These are phyloP conservation scores for Amorpha juglandis DNA, from an alignment of 2,888 invertebrate genomes.

Conservation along the genomic window DNA sequence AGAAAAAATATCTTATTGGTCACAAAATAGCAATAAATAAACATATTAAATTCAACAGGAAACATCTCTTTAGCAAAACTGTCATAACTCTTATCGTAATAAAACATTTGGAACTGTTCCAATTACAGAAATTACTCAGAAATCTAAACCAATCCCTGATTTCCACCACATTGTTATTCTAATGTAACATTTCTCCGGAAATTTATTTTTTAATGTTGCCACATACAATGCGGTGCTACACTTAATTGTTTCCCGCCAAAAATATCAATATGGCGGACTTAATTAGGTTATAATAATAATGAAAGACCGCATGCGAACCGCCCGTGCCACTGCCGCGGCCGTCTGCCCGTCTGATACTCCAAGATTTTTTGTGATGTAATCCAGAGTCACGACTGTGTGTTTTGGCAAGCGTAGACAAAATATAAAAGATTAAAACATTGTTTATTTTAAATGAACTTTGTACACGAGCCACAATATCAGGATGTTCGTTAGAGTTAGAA, in stretches of 20 bases:
- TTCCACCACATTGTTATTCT: constrained; percentile 8
- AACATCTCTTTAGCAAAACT: constrained; percentile 6
- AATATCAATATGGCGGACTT: constrained; percentile 20
- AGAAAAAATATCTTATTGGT: not conserved
- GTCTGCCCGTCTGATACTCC: not conserved
- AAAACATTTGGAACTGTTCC: constrained; percentile 20
- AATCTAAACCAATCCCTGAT: constrained; percentile 10
- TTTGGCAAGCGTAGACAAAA: not conserved
- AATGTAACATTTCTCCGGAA: not conserved
- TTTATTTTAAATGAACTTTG: not conserved
- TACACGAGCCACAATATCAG: not conserved
- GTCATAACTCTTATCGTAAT: constrained; percentile 19
- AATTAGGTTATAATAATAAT: constrained; percentile 20
- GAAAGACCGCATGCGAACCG: constrained; percentile 1
- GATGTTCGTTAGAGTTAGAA: not conserved
- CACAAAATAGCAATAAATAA: constrained; percentile 1
- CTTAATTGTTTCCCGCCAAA: constrained; percentile 17
- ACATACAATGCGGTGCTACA: constrained; percentile 9
- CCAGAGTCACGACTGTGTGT: not conserved
- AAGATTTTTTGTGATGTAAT: not conserved
- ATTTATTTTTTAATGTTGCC: constrained; percentile 3
- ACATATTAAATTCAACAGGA: not conserved
- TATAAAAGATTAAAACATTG: not conserved
- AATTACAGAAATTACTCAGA: constrained; percentile 18
- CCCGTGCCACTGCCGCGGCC: not conserved